phyloP scores from a whole-genome alignment of 2,888 invertebrate species.

The Cotesia congregata region DNA sequence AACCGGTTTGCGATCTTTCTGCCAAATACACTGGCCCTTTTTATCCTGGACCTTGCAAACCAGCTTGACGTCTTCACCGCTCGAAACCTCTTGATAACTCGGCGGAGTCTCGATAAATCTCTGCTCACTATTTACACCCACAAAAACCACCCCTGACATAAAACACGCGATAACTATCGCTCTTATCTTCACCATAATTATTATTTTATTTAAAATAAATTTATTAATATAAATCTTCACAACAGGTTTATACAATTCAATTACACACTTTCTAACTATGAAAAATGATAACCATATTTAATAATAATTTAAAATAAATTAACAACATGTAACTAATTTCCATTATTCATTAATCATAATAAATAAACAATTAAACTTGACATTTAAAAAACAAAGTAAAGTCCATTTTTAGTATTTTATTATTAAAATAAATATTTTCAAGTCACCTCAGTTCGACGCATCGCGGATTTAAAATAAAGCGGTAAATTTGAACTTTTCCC shows the following conservation, averaged over 20 bases:
- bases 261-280: slow-evolving; percentile 1
- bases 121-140: slow-evolving; percentile 72
- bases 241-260: not conserved
- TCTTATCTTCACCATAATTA: not conserved
- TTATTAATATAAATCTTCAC: not conserved
- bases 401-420: not conserved
- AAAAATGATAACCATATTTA: not conserved
- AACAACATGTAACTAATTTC: not conserved
- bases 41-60: slow-evolving; percentile 89
- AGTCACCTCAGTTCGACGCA: slow-evolving; percentile 34
- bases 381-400: not conserved
- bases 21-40: slow-evolving; percentile 91
- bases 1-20: slow-evolving; percentile 91
- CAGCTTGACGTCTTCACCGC: slow-evolving; percentile 85
- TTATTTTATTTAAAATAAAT: too few relatives aligned
- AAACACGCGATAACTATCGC: not conserved
- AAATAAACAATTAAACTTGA: not conserved
- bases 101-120: slow-evolving; percentile 86
- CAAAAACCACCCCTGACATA: not conserved
- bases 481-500: not conserved
- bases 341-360: not conserved
- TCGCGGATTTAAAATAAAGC: slow-evolving; percentile 12
- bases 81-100: slow-evolving; percentile 88
- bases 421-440: slow-evolving; percentile 7
- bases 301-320: not conserved